These are phyloP conservation scores for Epinotia nisella DNA, from an alignment of 2,888 invertebrate genomes.

Conservation along the genomic window DNA sequence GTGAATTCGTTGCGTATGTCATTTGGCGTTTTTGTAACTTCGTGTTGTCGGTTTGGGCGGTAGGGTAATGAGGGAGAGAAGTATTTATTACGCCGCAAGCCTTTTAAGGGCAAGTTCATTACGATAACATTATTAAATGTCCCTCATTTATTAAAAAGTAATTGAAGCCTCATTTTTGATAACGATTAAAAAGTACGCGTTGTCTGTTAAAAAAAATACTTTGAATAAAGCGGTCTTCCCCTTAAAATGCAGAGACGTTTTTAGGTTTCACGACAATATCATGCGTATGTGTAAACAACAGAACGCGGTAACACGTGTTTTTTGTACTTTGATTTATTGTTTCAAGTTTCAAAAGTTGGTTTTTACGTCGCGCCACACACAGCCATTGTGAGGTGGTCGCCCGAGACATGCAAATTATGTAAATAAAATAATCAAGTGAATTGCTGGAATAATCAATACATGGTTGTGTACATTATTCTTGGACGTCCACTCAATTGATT, in stretches of 20 bases:
- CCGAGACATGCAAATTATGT: slow-evolving; percentile 64
- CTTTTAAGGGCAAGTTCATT: slow-evolving; percentile 58
- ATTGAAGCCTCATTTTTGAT: slow-evolving; percentile 19
- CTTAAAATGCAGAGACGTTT: slow-evolving; percentile 67
- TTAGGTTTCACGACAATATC: slow-evolving; percentile 75
- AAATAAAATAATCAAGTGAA: slow-evolving; percentile 51
- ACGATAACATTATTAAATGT: slow-evolving; percentile 43
- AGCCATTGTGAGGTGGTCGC: slow-evolving; percentile 61
- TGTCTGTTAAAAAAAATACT: neutral
- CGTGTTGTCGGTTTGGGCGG: slow-evolving; percentile 77
- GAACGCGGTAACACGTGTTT: slow-evolving; percentile 78
- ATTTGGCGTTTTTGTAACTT: slow-evolving; percentile 78
- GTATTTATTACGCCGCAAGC: slow-evolving; percentile 72
- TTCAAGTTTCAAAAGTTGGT: slow-evolving; percentile 77
- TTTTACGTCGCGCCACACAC: slow-evolving; percentile 79
- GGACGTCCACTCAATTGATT: slow-evolving; percentile 44
- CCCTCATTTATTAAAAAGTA: slow-evolving; percentile 39
- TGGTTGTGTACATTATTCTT: slow-evolving; percentile 43
- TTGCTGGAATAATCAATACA: slow-evolving; percentile 49
- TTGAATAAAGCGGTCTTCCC: slow-evolving; percentile 52
- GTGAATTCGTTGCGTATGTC: slow-evolving; percentile 78
- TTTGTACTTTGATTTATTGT: slow-evolving; percentile 82
- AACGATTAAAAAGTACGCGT: neutral
- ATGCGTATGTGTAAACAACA: slow-evolving; percentile 76
- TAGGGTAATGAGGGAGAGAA: slow-evolving; percentile 79